A percentile compares a stretch with the other conserved stretches of the same genome.
Conservation (phyloP, 2,888 invertebrate species). For the Lasioglossum leucozonium region DNA sequence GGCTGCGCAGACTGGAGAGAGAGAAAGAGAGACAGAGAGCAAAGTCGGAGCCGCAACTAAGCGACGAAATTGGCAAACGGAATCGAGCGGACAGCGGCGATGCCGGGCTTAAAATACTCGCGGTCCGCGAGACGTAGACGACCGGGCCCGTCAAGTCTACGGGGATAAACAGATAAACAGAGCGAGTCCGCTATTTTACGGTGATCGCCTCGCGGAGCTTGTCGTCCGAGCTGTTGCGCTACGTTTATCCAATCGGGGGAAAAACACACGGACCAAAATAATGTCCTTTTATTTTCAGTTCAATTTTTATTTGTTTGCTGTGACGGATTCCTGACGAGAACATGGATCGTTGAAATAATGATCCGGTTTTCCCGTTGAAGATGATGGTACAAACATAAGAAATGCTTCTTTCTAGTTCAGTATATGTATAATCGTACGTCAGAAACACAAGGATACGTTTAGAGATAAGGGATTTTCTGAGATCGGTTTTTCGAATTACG, state of each 20-base stretch:
- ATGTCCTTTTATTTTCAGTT: neutral
- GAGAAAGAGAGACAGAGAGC: neutral
- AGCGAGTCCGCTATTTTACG: conserved; percentile 7
- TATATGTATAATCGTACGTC: too few relatives aligned
- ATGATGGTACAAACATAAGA: too few relatives aligned
- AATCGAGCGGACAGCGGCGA: conserved; percentile 17
- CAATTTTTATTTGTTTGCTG: neutral
- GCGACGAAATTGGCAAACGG: conserved; percentile 41
- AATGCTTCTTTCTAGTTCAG: too few relatives aligned
- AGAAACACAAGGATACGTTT: neutral
- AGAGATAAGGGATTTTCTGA: too few relatives aligned
- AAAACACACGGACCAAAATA: neutral
- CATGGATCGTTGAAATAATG: too few relatives aligned
- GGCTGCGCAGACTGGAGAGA: conserved; percentile 8
- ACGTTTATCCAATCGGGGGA: neutral
- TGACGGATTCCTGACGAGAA: neutral
- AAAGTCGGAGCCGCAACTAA: conserved; percentile 17
- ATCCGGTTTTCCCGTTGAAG: neutral
- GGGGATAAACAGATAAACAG: conserved; percentile 16
- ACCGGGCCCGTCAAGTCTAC: neutral
- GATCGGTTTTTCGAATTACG: too few relatives aligned
- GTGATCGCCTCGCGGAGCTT: neutral
- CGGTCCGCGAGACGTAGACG: conserved; percentile 22
- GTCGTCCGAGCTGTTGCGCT: neutral
- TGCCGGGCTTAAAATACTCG: conserved; percentile 33